phyloP scores from a whole-genome alignment of 2,113 vertebrate genomes.

The Drymodes brunneopygia region DNA sequence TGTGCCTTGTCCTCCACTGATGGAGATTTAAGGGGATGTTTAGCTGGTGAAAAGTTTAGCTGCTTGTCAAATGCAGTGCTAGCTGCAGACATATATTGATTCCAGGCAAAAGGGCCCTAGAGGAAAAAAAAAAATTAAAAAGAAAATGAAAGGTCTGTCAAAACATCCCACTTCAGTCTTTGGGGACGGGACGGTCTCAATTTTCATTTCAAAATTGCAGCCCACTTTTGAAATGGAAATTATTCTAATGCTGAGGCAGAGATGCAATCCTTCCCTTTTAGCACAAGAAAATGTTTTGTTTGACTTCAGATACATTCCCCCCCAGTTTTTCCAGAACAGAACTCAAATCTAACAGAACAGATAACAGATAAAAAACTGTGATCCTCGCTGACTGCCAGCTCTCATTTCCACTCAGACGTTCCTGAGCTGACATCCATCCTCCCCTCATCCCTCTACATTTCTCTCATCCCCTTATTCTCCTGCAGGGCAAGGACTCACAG shows the following conservation, averaged over 20 bases:
- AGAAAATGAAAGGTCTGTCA: not conserved
- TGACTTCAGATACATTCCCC: not conserved
- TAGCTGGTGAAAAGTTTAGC: not conserved
- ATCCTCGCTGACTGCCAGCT: not conserved
- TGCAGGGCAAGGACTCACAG: not conserved
- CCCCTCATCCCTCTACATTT: not conserved
- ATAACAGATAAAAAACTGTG: not conserved
- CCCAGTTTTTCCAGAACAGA: not conserved
- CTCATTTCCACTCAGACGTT: not conserved
- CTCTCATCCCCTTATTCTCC: not conserved
- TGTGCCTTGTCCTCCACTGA: accelerated
- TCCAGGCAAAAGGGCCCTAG: not conserved
- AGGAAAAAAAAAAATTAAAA: not conserved
- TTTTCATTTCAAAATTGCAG: conserved; percentile 26
- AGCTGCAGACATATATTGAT: not conserved
- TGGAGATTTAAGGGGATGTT: not conserved
- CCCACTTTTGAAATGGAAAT: conserved; percentile 36
- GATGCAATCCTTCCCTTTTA: not conserved
- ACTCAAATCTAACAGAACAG: not conserved
- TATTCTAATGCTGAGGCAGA: not conserved
- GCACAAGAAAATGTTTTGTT: not conserved
- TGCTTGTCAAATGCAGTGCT: not conserved
- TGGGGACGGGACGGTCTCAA: not conserved
- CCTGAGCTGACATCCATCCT: not conserved
- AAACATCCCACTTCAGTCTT: not conserved